Base-by-base conservation (phyloP, 2,888 invertebrate species). In the Plagodis pulveraria region DNA sequence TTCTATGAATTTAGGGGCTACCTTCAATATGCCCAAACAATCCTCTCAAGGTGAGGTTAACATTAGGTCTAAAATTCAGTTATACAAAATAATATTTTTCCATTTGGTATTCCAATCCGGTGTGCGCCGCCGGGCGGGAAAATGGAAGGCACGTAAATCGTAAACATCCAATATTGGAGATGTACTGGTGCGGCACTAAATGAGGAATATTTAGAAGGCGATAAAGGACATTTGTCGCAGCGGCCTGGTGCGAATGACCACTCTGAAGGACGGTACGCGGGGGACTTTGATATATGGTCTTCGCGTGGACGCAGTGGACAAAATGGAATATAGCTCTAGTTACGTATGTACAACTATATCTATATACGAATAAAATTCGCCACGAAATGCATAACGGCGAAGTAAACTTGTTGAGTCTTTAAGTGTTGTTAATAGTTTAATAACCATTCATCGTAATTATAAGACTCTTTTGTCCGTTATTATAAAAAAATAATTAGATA, bases 221-320 rank as follows among this genome's bases (percentile, higher is more conserved):
- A 71, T 63, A 76, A 74, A 69, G 76, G 74, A 74, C 62, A 69
- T 73, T 69, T 64, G 65, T 65, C 68, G 58, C 62, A 66, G 73
- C 52, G 45, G 56, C 47, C 50, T 59, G 69, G 73, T 74, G 74
- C 71, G 75, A 80, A 78, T 78, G 77, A 70, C 73, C 73, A 74
- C 71, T 70, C 64, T 57, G 65, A 72, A 70, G 73, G 72, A 73
- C 62, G 65, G 71, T 65, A 69, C 71, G 63, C 63, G 66, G 62
- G 63, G 66, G 78, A 78, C 78, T 56, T 74, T 78, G 80, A 80
- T 71, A 74, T 73, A 80, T 80, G 59, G 70, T 70, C 58, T 61
- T 62, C 62, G 58, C 59, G 63, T 62, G 58, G 62, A 65, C 65
- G 63, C 69, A 54, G 66, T 68, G 68, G 72, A 70, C 67, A 69